Percentiles rank a stretch among this genome's conserved stretches.
Evolutionary conservation across 2,888 invertebrate species (phyloP).

Genomic region (Oxyscelio sp.): DNA sequence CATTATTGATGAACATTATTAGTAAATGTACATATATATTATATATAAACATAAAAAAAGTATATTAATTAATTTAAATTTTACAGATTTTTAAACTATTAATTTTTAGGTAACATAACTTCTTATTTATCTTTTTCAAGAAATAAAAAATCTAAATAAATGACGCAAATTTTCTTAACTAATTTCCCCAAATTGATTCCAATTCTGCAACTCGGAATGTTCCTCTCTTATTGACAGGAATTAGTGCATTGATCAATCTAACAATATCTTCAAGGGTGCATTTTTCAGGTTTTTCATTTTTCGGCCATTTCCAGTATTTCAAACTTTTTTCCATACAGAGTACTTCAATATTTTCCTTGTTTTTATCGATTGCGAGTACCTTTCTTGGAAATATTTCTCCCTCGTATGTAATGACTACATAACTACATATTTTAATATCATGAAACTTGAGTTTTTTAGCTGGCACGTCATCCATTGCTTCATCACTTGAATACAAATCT

Average conservation of each 20-base stretch:
- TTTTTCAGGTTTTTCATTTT: slow-evolving; percentile 29
- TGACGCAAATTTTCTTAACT: slow-evolving; percentile 5
- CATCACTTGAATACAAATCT: neutral
- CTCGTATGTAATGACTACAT: slow-evolving; percentile 27
- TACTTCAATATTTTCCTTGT: slow-evolving; percentile 15
- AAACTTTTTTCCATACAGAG: slow-evolving; percentile 38
- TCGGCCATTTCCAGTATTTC: slow-evolving; percentile 40
- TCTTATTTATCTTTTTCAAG: slow-evolving; percentile 6
- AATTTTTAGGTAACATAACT: neutral
- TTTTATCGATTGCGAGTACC: slow-evolving; percentile 15
- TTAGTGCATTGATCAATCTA: slow-evolving; percentile 21
- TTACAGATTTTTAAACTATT: slow-evolving; percentile 1
- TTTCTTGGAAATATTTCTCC: slow-evolving; percentile 40
- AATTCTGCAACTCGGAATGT: slow-evolving; percentile 35
- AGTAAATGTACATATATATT: slow-evolving; percentile 11
- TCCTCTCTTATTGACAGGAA: slow-evolving; percentile 36
- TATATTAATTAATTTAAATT: neutral
- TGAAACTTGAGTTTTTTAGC: neutral
- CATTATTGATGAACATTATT: neutral
- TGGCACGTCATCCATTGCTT: neutral
- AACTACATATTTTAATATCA: neutral
- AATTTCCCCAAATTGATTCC: slow-evolving; percentile 36
- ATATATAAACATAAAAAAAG: slow-evolving; percentile 4
- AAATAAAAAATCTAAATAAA: slow-evolving; percentile 6
- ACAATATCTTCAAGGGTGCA: slow-evolving; percentile 31